Percentiles rank a stretch among this genome's conserved stretches.
Evolutionary conservation across 2,797 vertebrate species (phyloP).

Genomic region (Hypotaenidia philippensis): DNA sequence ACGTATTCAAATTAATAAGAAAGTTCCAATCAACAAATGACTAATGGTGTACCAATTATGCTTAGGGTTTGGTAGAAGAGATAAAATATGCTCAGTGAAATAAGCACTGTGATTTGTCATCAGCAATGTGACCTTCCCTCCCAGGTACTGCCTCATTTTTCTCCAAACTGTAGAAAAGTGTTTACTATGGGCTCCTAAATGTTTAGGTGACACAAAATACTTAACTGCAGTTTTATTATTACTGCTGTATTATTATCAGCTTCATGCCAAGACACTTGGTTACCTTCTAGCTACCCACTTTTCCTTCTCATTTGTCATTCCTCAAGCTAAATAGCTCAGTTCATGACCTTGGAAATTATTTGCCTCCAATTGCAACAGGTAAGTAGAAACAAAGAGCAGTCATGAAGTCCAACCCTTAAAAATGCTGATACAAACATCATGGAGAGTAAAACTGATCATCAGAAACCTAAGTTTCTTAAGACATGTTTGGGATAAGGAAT

Average conservation of each 20-base stretch:
- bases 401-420: background rate
- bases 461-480: background rate
- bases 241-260: background rate
- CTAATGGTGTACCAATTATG: background rate
- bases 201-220: accelerated
- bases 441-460: background rate
- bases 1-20: background rate
- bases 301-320: background rate
- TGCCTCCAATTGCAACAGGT: background rate
- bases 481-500: background rate
- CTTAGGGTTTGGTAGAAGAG: background rate
- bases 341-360: background rate
- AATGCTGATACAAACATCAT: background rate
- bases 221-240: background rate
- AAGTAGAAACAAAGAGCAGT: background rate
- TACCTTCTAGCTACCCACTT: background rate
- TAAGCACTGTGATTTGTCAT: background rate
- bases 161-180: background rate
- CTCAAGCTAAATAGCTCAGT: background rate
- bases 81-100: background rate
- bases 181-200: background rate
- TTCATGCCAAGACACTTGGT: background rate
- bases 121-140: background rate
- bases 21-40: background rate
- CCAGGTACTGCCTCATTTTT: background rate